Percentiles rank a stretch among this genome's conserved stretches.
These are phyloP conservation scores for Caenorhabditis panamensis DNA, from an alignment of 2,888 invertebrate species.

Conservation along the genomic window DNA sequence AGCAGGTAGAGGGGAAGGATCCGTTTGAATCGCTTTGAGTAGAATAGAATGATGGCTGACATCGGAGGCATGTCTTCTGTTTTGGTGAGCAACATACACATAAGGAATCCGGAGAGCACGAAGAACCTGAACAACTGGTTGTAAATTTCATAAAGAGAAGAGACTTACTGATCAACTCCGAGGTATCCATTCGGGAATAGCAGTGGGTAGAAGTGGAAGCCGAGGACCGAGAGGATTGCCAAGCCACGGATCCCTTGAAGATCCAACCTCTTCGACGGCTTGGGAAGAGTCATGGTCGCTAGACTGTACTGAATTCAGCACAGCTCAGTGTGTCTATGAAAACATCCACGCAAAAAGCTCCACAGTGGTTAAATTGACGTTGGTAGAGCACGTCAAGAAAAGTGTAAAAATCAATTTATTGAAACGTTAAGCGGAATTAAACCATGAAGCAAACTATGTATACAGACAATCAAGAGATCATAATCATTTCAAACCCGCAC, in stretches of 20 bases:
- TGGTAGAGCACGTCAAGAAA: too few relatives aligned
- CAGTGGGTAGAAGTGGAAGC: conserved; percentile 63
- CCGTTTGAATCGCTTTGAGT: conserved; percentile 40
- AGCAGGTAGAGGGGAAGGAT: conserved; percentile 45
- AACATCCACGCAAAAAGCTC: too few relatives aligned
- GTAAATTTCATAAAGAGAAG: too few relatives aligned
- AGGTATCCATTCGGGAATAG: conserved; percentile 63
- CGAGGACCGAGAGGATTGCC: conserved; percentile 57
- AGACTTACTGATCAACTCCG: conserved; percentile 64
- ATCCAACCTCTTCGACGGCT: conserved; percentile 27
- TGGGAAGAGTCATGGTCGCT: background rate
- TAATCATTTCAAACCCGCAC: conserved; percentile 17
- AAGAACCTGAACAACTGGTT: conserved; percentile 48
- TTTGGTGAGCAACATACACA: conserved; percentile 50
- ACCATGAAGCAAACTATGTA: too few relatives aligned
- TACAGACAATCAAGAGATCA: too few relatives aligned
- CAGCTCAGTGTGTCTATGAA: too few relatives aligned
- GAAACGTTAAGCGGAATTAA: too few relatives aligned
- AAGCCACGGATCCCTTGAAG: conserved; percentile 62
- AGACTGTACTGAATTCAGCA: too few relatives aligned
- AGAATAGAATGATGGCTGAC: conserved; percentile 18
- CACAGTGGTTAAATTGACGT: too few relatives aligned
- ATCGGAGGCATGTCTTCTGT: background rate
- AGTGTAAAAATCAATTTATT: too few relatives aligned
- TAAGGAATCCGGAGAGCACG: conserved; percentile 46